A percentile compares a stretch with the other conserved stretches of the same genome.
These are phyloP conservation scores for Eupristina koningsbergeri DNA, from an alignment of 1,140 invertebrate species.

Conservation along the genomic window DNA sequence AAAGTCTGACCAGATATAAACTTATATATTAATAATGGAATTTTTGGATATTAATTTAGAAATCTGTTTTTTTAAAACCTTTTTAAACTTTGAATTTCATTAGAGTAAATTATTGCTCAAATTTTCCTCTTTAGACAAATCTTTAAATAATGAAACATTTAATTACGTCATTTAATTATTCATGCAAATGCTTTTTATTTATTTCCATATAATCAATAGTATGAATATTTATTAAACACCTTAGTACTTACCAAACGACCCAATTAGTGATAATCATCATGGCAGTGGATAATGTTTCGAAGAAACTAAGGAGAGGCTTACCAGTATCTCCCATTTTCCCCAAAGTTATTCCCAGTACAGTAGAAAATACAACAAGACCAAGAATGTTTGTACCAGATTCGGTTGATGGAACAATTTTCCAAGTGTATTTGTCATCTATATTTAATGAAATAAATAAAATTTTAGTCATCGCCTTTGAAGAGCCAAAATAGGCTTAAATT, in stretches of 20 bases:
- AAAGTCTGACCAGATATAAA: too few relatives aligned
- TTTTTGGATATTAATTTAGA: too few relatives aligned
- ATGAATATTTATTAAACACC: too few relatives aligned
- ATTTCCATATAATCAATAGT: too few relatives aligned
- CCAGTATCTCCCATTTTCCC: constrained; percentile 78
- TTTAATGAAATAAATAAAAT: neutral
- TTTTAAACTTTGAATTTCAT: too few relatives aligned
- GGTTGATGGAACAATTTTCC: constrained; percentile 74
- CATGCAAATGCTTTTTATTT: too few relatives aligned
- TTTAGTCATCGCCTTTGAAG: neutral
- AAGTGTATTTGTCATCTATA: constrained; percentile 70
- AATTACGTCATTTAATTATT: too few relatives aligned
- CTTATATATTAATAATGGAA: too few relatives aligned
- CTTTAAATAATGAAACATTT: too few relatives aligned
- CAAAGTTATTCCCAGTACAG: constrained; percentile 79
- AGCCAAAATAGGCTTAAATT: neutral
- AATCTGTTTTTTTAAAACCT: too few relatives aligned
- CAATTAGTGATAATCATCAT: constrained; percentile 84
- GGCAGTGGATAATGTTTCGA: constrained; percentile 77
- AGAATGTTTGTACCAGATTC: constrained; percentile 79
- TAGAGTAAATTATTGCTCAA: too few relatives aligned
- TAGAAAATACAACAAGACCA: constrained; percentile 81
- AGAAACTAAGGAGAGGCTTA: constrained; percentile 78
- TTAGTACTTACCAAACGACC: constrained; percentile 77
- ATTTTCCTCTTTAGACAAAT: too few relatives aligned